These are phyloP conservation scores for Drosophila picticornis DNA, from an alignment of 2,888 invertebrate species.

Conservation along the genomic window DNA sequence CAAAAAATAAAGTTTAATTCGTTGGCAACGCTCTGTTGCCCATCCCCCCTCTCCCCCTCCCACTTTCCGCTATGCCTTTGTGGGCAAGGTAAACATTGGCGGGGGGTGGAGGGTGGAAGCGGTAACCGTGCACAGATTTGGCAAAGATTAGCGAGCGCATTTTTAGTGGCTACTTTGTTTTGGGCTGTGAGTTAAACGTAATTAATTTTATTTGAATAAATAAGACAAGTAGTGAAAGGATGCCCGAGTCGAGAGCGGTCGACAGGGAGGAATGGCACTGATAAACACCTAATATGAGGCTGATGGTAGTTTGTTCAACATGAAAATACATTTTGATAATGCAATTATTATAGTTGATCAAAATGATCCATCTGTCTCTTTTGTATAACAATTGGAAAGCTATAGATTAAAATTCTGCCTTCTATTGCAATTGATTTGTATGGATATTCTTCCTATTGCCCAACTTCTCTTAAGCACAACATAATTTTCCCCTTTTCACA, in stretches of 20 bases:
- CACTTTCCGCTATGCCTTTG: constrained; percentile 37
- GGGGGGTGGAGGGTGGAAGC: not conserved
- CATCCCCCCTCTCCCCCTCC: constrained; percentile 27
- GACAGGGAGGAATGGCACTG: not conserved
- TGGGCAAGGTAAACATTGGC: constrained; percentile 21
- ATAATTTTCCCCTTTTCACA: not conserved
- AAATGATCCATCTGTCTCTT: not conserved
- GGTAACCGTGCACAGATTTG: constrained; percentile 38
- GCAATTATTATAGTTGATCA: not conserved
- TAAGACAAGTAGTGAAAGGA: not conserved
- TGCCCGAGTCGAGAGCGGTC: not conserved
- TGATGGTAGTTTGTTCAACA: too few species aligned
- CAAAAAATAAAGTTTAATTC: constrained; percentile 58
- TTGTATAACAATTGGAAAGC: too few species aligned
- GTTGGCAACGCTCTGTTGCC: constrained; percentile 57
- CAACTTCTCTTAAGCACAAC: too few species aligned
- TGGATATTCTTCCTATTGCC: too few species aligned
- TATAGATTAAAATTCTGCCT: too few species aligned
- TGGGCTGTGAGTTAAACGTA: constrained; percentile 47
- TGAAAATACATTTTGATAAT: not conserved
- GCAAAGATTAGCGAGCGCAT: constrained; percentile 61
- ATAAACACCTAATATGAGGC: not conserved
- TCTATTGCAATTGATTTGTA: too few species aligned
- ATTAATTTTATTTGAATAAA: constrained; percentile 58
- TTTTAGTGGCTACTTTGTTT: constrained; percentile 49